These are phyloP conservation scores for Acromyrmex heyeri DNA, from an alignment of 1,140 invertebrate species.

Conservation along the genomic window DNA sequence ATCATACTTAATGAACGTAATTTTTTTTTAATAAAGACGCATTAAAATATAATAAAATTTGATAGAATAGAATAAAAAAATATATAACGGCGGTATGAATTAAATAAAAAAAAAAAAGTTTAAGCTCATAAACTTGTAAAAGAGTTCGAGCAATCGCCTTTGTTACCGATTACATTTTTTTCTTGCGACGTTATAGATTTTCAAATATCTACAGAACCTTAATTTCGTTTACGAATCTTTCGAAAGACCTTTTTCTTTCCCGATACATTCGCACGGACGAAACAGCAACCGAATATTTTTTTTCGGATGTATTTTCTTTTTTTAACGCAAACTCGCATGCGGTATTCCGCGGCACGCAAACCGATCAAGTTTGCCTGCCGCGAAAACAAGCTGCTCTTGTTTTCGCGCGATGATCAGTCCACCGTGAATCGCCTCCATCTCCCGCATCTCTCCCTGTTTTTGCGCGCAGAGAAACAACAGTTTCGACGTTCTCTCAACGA, in stretches of 20 bases:
- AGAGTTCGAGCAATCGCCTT: not conserved
- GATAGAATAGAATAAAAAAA: not conserved
- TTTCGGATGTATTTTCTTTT: conserved; percentile 50
- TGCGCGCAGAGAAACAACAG: conserved; percentile 75
- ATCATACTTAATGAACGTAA: not conserved
- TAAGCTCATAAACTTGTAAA: not conserved
- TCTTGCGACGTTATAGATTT: not conserved
- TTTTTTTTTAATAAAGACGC: not conserved
- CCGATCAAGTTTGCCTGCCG: conserved; percentile 73
- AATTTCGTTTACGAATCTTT: not conserved
- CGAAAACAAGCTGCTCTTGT: conserved; percentile 75
- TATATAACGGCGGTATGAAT: not conserved
- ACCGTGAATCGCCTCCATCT: conserved; percentile 73
- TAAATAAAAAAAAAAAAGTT: not conserved
- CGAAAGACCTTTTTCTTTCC: not conserved
- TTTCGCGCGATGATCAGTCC: conserved; percentile 77
- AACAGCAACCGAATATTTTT: conserved; percentile 37
- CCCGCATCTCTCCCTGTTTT: conserved; percentile 73
- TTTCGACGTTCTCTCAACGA: conserved; percentile 63
- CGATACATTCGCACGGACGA: not conserved
- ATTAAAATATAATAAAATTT: not conserved
- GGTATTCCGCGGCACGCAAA: conserved; percentile 57
- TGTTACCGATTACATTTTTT: conserved; percentile 4
- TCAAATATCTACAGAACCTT: not conserved
- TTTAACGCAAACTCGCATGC: conserved; percentile 35